Evolutionary conservation across 2,113 vertebrate genomes (phyloP).

Genomic region (Sinocyclocheilus grahami): DNA sequence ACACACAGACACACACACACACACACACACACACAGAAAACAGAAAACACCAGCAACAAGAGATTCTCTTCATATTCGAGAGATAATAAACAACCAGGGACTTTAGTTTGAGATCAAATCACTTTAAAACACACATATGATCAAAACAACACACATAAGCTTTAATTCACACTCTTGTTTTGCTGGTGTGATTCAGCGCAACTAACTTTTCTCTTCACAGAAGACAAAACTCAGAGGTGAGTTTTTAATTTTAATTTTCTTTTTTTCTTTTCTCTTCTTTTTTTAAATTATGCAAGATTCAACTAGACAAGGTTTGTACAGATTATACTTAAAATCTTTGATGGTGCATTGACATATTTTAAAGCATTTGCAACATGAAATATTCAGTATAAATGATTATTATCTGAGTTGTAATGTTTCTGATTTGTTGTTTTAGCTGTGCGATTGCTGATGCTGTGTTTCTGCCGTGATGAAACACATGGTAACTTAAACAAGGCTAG

Average conservation of each 20-base stretch:
- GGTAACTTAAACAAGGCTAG: background rate
- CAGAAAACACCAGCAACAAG: conserved; percentile 35
- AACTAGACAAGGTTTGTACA: too few species aligned
- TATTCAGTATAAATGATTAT: background rate
- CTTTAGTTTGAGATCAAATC: conserved; percentile 38
- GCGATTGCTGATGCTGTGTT: background rate
- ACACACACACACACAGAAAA: conserved; percentile 18
- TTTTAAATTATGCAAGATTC: too few species aligned
- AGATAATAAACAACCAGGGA: conserved; percentile 74
- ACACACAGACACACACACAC: conserved; percentile 12
- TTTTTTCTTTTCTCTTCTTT: too few species aligned
- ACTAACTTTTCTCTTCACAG: background rate
- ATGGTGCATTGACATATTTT: too few species aligned
- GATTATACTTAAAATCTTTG: too few species aligned
- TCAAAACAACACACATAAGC: background rate
- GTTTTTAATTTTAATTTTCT: too few species aligned
- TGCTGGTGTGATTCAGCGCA: background rate
- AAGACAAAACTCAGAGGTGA: background rate
- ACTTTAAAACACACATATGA: conserved; percentile 27
- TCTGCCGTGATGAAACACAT: background rate
- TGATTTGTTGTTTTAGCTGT: background rate
- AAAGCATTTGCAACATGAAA: background rate
- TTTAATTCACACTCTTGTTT: background rate
- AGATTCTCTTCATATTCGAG: conserved; percentile 45
- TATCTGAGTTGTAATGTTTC: background rate